phyloP scores from a whole-genome alignment of 2,113 vertebrate genomes.

The Elaphurus davidianus region DNA sequence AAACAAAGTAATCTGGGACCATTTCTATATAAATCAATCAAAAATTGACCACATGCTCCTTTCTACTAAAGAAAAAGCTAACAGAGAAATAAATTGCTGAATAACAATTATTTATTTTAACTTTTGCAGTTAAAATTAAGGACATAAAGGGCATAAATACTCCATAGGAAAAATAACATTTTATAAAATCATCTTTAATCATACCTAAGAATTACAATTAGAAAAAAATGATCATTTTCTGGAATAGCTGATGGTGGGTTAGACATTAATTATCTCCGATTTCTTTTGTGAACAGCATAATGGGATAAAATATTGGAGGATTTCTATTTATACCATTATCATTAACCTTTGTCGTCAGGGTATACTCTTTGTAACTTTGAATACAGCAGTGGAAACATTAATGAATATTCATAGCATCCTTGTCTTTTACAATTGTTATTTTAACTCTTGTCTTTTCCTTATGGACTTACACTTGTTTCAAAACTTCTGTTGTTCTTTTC shows the following conservation, averaged over 20 bases:
- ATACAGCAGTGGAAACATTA: not conserved
- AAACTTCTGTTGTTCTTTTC: not conserved
- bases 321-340: not conserved
- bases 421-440: not conserved
- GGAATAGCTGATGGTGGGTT: not conserved
- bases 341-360: not conserved
- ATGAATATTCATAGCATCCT: not conserved
- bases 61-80: constrained; percentile 32
- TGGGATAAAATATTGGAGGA: not conserved
- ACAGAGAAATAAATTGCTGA: constrained; percentile 24
- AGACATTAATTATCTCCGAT: constrained; percentile 37
- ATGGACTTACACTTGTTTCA: not conserved
- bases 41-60: not conserved
- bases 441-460: not conserved
- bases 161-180: constrained; percentile 8
- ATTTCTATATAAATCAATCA: constrained; percentile 27
- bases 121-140: constrained; percentile 45
- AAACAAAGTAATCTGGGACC: not conserved
- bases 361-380: not conserved
- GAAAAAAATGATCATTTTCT: constrained; percentile 5
- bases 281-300: not conserved
- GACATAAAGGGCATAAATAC: not conserved
- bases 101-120: not conserved
- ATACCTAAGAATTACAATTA: not conserved
- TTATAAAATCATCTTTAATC: constrained; percentile 24